Evolutionary conservation across 2,113 vertebrate species (phyloP).

Genomic region (Micronycteris hirsuta): DNA sequence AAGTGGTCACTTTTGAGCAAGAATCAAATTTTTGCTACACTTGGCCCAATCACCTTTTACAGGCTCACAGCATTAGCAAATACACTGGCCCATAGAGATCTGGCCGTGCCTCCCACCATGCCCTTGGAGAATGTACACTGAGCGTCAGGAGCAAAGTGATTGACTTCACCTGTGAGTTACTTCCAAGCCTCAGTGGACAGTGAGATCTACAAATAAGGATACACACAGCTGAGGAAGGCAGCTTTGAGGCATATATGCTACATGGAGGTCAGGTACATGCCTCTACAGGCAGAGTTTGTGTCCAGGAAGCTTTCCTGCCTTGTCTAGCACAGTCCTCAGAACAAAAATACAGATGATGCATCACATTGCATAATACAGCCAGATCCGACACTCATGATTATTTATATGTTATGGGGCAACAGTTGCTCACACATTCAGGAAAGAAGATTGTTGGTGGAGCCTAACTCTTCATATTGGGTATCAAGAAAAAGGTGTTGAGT

Average conservation of each 20-base stretch:
- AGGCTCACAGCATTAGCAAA: background rate
- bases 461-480: background rate
- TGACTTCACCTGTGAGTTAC: background rate
- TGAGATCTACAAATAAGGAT: background rate
- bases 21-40: background rate
- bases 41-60: background rate
- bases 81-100: background rate
- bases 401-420: background rate
- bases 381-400: background rate
- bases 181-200: background rate
- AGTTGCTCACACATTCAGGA: background rate
- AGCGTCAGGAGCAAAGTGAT: background rate
- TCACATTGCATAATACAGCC: no score
- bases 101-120: background rate
- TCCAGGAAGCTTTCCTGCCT: background rate
- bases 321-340: background rate
- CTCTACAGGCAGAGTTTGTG: background rate
- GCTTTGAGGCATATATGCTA: background rate
- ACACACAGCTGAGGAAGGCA: background rate
- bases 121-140: background rate
- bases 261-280: accelerated
- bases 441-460: background rate
- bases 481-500: background rate
- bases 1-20: background rate
- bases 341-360: background rate